Conservation (phyloP, 2,797 vertebrate species). For the Ctenochaetus hawaiiensis region DNA sequence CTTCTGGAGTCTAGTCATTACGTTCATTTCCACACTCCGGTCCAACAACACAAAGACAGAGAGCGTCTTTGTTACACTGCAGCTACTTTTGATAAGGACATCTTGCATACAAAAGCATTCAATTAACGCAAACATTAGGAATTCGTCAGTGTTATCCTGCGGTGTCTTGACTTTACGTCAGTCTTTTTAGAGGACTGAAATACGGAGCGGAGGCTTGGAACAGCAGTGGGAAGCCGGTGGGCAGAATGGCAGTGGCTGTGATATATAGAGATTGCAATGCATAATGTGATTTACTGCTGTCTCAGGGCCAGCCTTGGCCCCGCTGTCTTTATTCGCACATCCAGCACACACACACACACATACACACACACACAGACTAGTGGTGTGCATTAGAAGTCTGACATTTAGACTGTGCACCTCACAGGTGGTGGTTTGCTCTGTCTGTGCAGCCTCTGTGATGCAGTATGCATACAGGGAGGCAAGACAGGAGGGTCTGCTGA, state of each 20-base stretch:
- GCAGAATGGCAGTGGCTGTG: constrained; percentile 57
- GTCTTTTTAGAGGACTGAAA: constrained; percentile 34
- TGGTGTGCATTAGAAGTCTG: constrained; percentile 60
- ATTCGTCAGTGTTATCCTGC: constrained; percentile 10
- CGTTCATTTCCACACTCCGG: constrained; percentile 38
- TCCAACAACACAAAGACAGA: constrained; percentile 43
- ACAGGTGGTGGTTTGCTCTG: constrained; percentile 58
- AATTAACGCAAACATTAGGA: constrained; percentile 27
- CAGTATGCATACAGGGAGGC: background rate
- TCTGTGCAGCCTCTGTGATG: constrained; percentile 38
- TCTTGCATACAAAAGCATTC: constrained; percentile 28
- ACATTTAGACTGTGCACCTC: constrained; percentile 72
- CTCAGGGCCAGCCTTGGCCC: constrained; percentile 55
- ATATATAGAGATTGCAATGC: constrained; percentile 69
- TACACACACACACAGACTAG: constrained; percentile 20
- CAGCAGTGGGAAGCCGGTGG: constrained; percentile 47
- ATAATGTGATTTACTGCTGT: constrained; percentile 76
- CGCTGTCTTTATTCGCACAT: constrained; percentile 68
- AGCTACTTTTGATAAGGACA: constrained; percentile 20
- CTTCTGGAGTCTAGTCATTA: constrained; percentile 57
- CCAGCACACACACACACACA: constrained; percentile 25
- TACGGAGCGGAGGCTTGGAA: constrained; percentile 36
- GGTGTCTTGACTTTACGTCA: constrained; percentile 12
- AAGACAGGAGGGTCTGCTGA: constrained; percentile 2
- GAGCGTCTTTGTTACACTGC: constrained; percentile 18